These are phyloP conservation scores for Caenorhabditis auriculariae DNA, from an alignment of 2,888 invertebrate species.

Conservation along the genomic window DNA sequence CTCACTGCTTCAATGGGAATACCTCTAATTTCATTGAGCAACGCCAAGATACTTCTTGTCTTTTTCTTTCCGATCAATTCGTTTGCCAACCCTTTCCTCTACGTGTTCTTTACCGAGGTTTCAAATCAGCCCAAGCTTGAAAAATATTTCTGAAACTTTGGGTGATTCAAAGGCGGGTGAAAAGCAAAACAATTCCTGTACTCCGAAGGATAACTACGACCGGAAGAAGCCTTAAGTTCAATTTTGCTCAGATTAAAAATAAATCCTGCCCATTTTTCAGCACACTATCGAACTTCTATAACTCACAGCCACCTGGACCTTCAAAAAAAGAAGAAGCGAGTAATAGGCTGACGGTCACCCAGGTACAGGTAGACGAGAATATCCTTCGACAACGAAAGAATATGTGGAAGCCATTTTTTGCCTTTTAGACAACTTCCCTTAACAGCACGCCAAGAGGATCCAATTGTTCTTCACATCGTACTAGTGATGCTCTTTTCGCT, in stretches of 20 bases:
- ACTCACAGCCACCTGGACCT: conserved; percentile 40
- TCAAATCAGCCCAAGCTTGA: not conserved
- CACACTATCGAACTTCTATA: conserved; percentile 38
- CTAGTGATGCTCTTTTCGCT: conserved; percentile 25
- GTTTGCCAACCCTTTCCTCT: conserved; percentile 95
- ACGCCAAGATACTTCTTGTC: conserved; percentile 88
- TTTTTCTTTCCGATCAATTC: conserved; percentile 93
- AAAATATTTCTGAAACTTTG: not conserved
- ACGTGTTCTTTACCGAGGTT: conserved; percentile 88
- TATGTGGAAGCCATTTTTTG: too few relatives aligned
- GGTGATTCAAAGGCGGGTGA: conserved; percentile 44
- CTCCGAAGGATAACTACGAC: conserved; percentile 32
- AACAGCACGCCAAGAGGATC: conserved; percentile 46
- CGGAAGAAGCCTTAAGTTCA: conserved; percentile 10
- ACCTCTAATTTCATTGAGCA: conserved; percentile 86
- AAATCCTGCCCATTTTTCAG: conserved; percentile 11
- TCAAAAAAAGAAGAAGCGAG: too few relatives aligned
- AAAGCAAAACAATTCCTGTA: conserved; percentile 43
- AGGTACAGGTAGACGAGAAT: conserved; percentile 15
- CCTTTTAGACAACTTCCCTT: conserved; percentile 43
- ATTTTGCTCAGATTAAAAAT: too few relatives aligned
- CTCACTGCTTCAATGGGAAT: conserved; percentile 88
- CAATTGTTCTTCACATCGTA: conserved; percentile 18
- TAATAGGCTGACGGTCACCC: conserved; percentile 27
- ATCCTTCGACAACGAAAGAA: too few relatives aligned